Base-by-base conservation (phyloP, 2,888 invertebrate species). In the Deladenus siricidicola region DNA sequence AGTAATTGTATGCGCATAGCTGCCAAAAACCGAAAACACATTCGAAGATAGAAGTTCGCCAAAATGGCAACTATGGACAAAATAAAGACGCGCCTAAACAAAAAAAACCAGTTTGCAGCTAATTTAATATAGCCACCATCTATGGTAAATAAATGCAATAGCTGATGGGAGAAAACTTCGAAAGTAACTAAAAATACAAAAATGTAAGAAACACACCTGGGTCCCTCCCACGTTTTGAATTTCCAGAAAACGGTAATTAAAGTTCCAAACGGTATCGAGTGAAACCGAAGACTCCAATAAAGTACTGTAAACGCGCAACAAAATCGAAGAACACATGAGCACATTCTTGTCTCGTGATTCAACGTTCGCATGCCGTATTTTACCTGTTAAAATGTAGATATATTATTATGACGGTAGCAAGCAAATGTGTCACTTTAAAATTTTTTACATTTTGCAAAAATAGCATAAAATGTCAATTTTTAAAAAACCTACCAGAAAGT, bases 291-390 rank as follows among this genome's bases (percentile, higher is more conserved):
- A 10, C 59, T 34, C 44, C 28, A 65, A 28, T 44, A 67, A 21
- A 64, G 43, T 21, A 64, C 65, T 23, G 34, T n/a, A 2, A 60
- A 39, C 4, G 61, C 34, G 19, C 54, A 64, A 10, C 62, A 6
- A 45, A 65, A 43, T 1, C 66, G 52, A 14, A 57, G 21, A 10
- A 66, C 49, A 19, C 30, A 34, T 17, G 54, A 23, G 42, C 21
- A 47, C 17, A 67, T 47, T 8, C 72, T 67, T 17, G 74, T 74
- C 2, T 69, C 58, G 24, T 60, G 57, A 51, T 68, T 72, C 58
- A 76, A 60, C 55, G 73, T 75, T 6, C 73, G 57, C 3, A 76
- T 59, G 21, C 74, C 76, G 56, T 75, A 76, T 58, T 76, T 76
- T 26, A 71, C 57, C 72, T 73, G 50, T 43, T 17, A n/a, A 50